phyloP scores from a whole-genome alignment of 2,797 vertebrate species.

The Momotus momota region DNA sequence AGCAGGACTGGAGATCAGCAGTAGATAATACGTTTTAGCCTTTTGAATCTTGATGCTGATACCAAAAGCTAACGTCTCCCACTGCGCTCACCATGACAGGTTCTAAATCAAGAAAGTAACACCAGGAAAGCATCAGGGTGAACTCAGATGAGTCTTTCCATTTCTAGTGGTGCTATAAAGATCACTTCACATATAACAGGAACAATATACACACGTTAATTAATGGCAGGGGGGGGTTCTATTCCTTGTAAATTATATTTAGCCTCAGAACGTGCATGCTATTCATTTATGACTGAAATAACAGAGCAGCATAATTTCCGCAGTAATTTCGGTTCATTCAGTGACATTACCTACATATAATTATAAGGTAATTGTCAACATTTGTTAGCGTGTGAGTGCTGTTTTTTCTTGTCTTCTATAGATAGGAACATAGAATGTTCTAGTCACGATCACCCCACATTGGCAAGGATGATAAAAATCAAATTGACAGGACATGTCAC shows the following conservation, averaged over 20 bases:
- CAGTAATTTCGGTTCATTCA: conserved; percentile 88
- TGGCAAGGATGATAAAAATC: conserved; percentile 59
- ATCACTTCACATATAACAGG: conserved; percentile 18
- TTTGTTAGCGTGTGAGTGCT: conserved; percentile 76
- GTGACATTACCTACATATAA: conserved; percentile 85
- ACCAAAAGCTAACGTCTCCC: conserved; percentile 1
- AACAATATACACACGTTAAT: conserved; percentile 37
- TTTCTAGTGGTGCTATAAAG: conserved; percentile 39
- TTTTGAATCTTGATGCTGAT: not conserved
- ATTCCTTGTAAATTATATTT: conserved; percentile 71
- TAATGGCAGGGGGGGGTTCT: conserved; percentile 68
- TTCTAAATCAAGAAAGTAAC: conserved; percentile 19
- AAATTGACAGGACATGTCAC: conserved; percentile 70
- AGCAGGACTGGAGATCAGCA: not conserved
- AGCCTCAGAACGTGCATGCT: conserved; percentile 70
- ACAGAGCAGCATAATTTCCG: conserved; percentile 77
- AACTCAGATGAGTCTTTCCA: not conserved
- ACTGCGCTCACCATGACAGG: not conserved
- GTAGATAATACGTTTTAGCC: not conserved
- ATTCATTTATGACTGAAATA: conserved; percentile 74
- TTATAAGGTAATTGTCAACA: conserved; percentile 87
- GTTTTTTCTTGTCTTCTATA: conserved; percentile 66
- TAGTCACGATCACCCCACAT: conserved; percentile 56
- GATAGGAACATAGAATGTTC: conserved; percentile 61
- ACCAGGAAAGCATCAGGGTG: not conserved